Base-by-base conservation (phyloP, 2,113 vertebrate species). In the Plestiodon gilberti region DNA sequence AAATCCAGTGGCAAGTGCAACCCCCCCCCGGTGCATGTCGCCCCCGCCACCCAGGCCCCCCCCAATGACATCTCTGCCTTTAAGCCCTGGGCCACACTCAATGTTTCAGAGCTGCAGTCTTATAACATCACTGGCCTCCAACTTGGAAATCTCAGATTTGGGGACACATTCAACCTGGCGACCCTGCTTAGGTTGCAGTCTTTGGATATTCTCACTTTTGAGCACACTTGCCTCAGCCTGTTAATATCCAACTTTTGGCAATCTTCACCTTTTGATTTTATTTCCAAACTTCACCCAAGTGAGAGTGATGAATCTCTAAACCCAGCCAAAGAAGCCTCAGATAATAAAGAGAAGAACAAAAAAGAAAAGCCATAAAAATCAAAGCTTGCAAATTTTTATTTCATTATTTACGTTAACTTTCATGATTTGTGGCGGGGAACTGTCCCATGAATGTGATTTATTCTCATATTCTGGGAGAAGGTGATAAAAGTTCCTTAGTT, bases 361-460 rank as follows among this genome's bases (percentile, higher is more conserved):
- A 33, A 62, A 40, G 22, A 13, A 57, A 38, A 65, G 65, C 40
- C 43, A 81, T 81, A 87, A 81, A 67, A 81, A 75, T 17, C 59
- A 74, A 81, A 81, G 59, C 78, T 75, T 81, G 78, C 78, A 81
- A 65, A 55, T 55, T 81, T 87, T 81, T 87, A 87, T 81, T 81
- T 81, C 59, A 81, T 87, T 87, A 87, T 87, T 87, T 81, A 81
- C 25, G 25, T 38, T 65, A 81, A 81, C 43, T 52, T 78, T 48
- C 78, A 75, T 87, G 85, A 87, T 87, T 87, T 87, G 85, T 81
- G 71, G 59, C 33, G 10, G 78, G 43, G 40, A 52, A 35, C 78
- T 87, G 85, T 87, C 85, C 78, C 70, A 81, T 87, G 78, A 87
- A 75, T 87, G 55, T 81, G 78, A 87, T 87, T 87, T 81, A 87